Conservation (phyloP, 2,113 vertebrate species). For the Poeciliopsis turrubarensis region DNA sequence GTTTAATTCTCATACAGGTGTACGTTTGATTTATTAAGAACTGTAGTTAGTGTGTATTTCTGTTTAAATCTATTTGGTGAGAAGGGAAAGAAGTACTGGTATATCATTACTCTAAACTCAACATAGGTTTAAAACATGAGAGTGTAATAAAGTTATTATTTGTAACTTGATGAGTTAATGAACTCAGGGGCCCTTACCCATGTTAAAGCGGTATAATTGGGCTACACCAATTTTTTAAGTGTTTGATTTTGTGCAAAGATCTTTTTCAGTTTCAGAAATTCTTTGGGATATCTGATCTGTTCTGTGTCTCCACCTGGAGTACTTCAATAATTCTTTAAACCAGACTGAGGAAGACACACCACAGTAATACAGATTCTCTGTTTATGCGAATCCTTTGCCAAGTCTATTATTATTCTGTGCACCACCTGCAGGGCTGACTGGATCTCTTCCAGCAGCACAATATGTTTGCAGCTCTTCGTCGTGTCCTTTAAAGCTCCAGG, state of each 20-base stretch:
- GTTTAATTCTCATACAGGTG: too few species aligned
- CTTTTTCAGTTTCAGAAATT: not conserved
- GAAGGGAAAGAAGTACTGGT: too few species aligned
- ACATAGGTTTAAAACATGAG: too few species aligned
- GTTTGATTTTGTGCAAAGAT: not conserved
- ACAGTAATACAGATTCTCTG: not conserved
- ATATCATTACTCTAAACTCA: too few species aligned
- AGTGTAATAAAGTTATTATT: too few species aligned
- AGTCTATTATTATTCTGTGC: conserved; percentile 53
- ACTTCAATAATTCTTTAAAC: not conserved
- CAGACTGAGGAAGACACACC: not conserved
- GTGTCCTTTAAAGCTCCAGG: not conserved
- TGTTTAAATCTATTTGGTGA: too few species aligned
- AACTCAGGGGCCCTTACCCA: too few species aligned
- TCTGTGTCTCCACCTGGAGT: not conserved
- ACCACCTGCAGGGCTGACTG: conserved; percentile 42
- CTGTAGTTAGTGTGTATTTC: too few species aligned
- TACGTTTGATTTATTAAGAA: too few species aligned
- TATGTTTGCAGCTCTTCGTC: conserved; percentile 43
- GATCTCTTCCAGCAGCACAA: conserved; percentile 48
- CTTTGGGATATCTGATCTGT: not conserved
- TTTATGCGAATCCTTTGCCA: conserved; percentile 4
- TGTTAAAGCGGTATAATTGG: too few species aligned
- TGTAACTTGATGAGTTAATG: too few species aligned
- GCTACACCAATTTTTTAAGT: too few species aligned